Evolutionary conservation across 2,113 vertebrate species (phyloP), one percentile per base, ranked within the genome.

Genomic region (Cryptotis parvus): DNA sequence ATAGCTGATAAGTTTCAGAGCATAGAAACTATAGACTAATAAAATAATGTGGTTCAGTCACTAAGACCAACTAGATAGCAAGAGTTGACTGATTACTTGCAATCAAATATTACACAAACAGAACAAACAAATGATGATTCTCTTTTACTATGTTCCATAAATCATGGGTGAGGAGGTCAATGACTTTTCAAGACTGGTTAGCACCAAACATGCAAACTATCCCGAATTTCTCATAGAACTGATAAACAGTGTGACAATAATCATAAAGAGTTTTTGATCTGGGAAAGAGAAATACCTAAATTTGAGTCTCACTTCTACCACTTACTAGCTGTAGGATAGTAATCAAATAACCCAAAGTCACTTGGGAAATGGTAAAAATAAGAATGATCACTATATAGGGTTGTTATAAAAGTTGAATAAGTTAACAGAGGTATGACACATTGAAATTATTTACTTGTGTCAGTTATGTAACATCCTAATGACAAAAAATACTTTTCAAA

Each of bases 1-100:
- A 4, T 65, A 73, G 27, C 85, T 96, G 80, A 82, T 91, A 85
- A 94, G 69, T 86, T 84, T 89, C 63, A 87, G 93, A 95, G 94
- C 91, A 96, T 0, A 70, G 93, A 88, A 84, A 85, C 70, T 95
- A 96, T 94, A 94, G 93, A 89, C 83, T 79, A 94, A 78, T 78
- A 91, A 76, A 93, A 93, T 74, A 80, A 61, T 90, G 83, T 0
- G 4, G 92, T 83, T 94, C 2, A 68, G 45, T 82, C 0, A 4
- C 90, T 55, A 75, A 81, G 55, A 93, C 77, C 0, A 33, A 84
- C 35, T 0, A 83, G 43, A 31, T 81, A 72, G 29, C 61, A 75
- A 75, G 73, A 81, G 31, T 87, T 87, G 77, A 65, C 33, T 31
- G 37, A 37, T 66, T n/a, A 33, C 35, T 66, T 90, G 22, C 26